Conservation (phyloP, 2,113 vertebrate genomes). For the Etheostoma spectabile region DNA sequence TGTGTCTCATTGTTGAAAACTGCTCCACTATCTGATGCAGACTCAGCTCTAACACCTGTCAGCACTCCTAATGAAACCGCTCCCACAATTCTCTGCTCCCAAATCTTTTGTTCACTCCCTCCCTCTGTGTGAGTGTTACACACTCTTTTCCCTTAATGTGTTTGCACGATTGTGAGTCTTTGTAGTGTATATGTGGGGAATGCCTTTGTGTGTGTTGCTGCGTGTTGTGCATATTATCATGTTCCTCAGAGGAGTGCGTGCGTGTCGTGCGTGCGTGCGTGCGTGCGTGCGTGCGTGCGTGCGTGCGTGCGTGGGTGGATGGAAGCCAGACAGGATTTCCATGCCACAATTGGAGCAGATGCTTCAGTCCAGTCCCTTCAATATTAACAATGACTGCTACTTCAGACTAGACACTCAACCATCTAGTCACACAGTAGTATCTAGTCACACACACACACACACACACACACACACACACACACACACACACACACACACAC, state of each 20-base stretch:
- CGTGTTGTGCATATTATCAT: conserved; percentile 12
- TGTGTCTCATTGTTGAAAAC: conserved; percentile 73
- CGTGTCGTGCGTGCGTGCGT: conserved; percentile 3
- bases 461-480: neutral
- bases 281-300: neutral
- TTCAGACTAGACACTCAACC: conserved; percentile 16
- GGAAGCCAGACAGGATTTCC: conserved; percentile 22
- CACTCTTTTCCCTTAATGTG: conserved; percentile 31
- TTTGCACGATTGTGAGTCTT: conserved; percentile 35
- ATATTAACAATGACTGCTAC: conserved; percentile 31
- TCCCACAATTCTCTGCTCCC: conserved; percentile 73
- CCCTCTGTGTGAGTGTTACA: conserved; percentile 14
- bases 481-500: conserved; percentile 4
- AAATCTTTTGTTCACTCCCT: conserved; percentile 60
- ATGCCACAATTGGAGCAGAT: conserved; percentile 41
- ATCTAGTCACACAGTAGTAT: neutral
- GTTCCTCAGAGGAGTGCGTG: conserved; percentile 33
- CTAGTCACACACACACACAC: neutral
- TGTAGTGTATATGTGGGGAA: conserved; percentile 34
- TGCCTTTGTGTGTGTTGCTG: conserved; percentile 29
- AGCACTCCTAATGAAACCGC: conserved; percentile 75
- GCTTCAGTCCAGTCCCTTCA: conserved; percentile 27
- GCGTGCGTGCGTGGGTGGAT: neutral
- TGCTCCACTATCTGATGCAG: conserved; percentile 71
- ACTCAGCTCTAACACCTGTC: conserved; percentile 74